These are phyloP conservation scores for Caenorhabditis wallacei DNA, from an alignment of 2,888 invertebrate species.

Conservation along the genomic window DNA sequence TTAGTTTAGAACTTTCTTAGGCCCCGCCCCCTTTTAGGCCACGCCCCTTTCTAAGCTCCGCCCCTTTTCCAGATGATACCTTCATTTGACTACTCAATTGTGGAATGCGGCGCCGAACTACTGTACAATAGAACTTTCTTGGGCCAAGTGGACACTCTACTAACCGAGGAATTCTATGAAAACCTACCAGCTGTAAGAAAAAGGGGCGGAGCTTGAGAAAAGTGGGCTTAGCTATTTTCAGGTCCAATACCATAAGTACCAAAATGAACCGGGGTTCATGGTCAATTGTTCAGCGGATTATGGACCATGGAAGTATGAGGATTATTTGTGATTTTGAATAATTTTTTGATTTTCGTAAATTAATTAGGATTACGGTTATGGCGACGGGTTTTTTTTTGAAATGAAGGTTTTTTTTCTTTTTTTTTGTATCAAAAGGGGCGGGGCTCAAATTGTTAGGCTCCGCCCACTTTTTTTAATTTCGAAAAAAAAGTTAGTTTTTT, in stretches of 20 bases:
- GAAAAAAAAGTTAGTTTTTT: too few species aligned
- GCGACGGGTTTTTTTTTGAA: neutral
- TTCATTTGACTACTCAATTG: constrained; percentile 64
- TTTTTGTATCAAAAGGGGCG: neutral
- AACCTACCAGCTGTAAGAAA: constrained; percentile 62
- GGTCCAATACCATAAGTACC: constrained; percentile 58
- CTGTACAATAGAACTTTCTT: constrained; percentile 68
- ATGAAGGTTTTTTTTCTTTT: constrained; percentile 6
- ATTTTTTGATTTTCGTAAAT: neutral
- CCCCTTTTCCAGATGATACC: constrained; percentile 69
- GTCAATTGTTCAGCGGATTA: constrained; percentile 50
- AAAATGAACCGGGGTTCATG: constrained; percentile 24
- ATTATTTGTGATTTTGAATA: neutral
- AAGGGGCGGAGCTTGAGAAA: too few species aligned
- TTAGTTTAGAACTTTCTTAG: too few species aligned
- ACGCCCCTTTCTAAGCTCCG: too few species aligned
- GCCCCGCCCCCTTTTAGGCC: too few species aligned
- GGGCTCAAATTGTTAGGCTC: too few species aligned
- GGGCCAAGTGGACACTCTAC: constrained; percentile 23
- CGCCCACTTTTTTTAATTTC: too few species aligned
- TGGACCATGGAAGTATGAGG: constrained; percentile 10
- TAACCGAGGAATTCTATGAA: constrained; percentile 55
- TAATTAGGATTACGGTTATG: neutral
- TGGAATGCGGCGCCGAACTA: constrained; percentile 68
- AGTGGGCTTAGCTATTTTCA: too few species aligned